Evolutionary conservation across 92 coral and sea anemone species (phyloP).

Genomic region (Scolanthus callimorphus): DNA sequence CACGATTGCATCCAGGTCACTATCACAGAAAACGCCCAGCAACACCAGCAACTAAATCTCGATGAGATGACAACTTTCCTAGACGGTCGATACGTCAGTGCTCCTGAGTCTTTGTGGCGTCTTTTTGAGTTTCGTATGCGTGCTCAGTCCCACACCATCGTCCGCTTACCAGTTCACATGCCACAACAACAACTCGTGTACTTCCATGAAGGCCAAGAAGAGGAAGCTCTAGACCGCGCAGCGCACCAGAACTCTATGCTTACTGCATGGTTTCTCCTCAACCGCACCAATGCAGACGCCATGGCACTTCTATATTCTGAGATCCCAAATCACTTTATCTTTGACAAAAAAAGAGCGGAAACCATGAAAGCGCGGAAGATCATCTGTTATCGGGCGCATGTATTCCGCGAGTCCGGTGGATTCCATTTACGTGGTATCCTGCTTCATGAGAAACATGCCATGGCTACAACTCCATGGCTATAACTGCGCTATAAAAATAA

Average conservation of each 20-base stretch:
- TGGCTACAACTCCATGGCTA: too few relatives aligned
- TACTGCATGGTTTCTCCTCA: conserved; percentile 3
- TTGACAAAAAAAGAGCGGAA: too few relatives aligned
- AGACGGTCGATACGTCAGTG: conserved; percentile 5
- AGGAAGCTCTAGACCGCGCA: neutral
- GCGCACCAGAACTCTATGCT: neutral
- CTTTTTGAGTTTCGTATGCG: neutral
- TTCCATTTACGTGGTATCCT: too few relatives aligned
- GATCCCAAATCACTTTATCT: neutral
- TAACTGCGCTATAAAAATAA: too few relatives aligned
- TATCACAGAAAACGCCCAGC: neutral
- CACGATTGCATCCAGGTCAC: conserved; percentile 5
- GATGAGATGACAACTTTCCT: conserved; percentile 9
- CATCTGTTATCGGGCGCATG: conserved; percentile 2
- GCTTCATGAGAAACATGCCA: too few relatives aligned
- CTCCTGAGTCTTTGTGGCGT: conserved; percentile 1
- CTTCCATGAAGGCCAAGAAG: conserved; percentile 1
- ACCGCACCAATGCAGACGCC: too few relatives aligned
- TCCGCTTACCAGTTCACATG: neutral
- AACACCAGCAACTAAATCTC: neutral
- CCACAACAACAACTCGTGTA: neutral
- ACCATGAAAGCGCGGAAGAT: neutral
- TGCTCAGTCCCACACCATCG: conserved; percentile 1
- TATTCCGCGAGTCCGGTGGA: neutral
- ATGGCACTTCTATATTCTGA: neutral